Percentiles rank a stretch among this genome's conserved stretches.
Evolutionary conservation across 2,888 invertebrate genomes (phyloP).

Genomic region (Drosophila pseudotalamancana): DNA sequence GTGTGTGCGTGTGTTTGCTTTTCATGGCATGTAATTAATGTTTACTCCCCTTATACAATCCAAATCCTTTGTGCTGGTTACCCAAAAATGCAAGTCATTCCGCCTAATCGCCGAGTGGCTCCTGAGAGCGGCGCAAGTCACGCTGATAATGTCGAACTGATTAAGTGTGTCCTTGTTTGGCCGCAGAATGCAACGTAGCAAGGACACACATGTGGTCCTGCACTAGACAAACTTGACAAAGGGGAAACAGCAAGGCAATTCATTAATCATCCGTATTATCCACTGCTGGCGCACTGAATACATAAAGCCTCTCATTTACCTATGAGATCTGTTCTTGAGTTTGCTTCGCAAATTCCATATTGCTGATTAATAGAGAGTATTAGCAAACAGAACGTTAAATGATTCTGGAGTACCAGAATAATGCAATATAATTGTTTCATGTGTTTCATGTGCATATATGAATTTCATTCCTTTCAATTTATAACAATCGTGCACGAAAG

Average conservation of each 20-base stretch:
- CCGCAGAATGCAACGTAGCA: slow-evolving; percentile 25
- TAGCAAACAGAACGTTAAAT: neutral
- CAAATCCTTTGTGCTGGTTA: slow-evolving; percentile 4
- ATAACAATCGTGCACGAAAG: no score
- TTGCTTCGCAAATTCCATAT: slow-evolving; percentile 1
- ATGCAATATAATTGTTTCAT: no score
- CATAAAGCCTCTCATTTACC: slow-evolving; percentile 13
- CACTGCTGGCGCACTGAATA: neutral
- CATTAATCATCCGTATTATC: slow-evolving; percentile 51
- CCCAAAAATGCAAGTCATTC: slow-evolving; percentile 43
- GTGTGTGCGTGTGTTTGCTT: slow-evolving; percentile 3
- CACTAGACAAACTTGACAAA: slow-evolving; percentile 26
- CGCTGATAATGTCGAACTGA: slow-evolving; percentile 76
- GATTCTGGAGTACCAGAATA: no score
- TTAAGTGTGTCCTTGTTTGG: slow-evolving; percentile 69
- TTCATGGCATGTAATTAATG: slow-evolving; percentile 50
- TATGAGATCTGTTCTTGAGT: neutral
- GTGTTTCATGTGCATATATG: no score
- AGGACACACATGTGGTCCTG: slow-evolving; percentile 12
- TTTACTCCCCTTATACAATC: slow-evolving; percentile 34
- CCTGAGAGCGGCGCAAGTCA: slow-evolving; percentile 60
- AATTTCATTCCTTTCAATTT: no score
- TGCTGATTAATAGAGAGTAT: slow-evolving; percentile 1
- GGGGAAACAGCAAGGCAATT: slow-evolving; percentile 27
- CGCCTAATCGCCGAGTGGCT: slow-evolving; percentile 55